Percentiles rank a stretch among this genome's conserved stretches.
These are phyloP conservation scores for Drosophila kanapiae DNA, from an alignment of 1,140 invertebrate species.

Conservation along the genomic window DNA sequence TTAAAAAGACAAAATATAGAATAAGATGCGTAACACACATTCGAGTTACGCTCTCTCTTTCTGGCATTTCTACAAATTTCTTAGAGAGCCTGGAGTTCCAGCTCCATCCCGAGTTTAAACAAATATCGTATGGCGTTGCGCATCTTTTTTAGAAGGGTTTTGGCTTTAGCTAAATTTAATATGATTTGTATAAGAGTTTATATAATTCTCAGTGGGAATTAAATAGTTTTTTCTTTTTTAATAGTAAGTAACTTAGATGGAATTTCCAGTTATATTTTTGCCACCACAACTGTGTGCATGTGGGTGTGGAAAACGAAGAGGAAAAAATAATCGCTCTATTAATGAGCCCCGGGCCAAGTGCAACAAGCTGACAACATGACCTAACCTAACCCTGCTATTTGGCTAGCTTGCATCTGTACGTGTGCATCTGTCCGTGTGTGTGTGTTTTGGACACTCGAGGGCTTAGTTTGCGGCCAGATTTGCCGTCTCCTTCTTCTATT, in stretches of 20 bases:
- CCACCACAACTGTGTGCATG: slow-evolving; percentile 18
- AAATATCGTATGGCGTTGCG: neutral
- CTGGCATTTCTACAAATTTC: neutral
- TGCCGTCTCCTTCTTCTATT: neutral
- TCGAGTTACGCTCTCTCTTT: too few relatives aligned
- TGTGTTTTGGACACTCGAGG: slow-evolving; percentile 29
- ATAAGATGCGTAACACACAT: neutral
- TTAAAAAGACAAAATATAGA: neutral
- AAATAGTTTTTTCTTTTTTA: too few relatives aligned
- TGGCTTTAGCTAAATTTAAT: neutral
- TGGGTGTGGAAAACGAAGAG: slow-evolving; percentile 35
- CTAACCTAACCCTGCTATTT: slow-evolving; percentile 62
- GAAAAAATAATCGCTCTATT: slow-evolving; percentile 80
- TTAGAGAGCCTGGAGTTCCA: neutral
- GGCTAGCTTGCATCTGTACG: slow-evolving; percentile 9
- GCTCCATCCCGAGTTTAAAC: too few relatives aligned
- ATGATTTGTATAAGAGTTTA: too few relatives aligned
- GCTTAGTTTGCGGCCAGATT: slow-evolving; percentile 36
- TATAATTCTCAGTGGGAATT: too few relatives aligned
- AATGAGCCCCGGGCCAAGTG: slow-evolving; percentile 83
- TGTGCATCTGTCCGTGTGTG: slow-evolving; percentile 7
- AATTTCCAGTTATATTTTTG: neutral
- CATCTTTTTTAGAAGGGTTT: neutral
- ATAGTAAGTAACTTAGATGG: too few relatives aligned
- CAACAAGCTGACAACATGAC: slow-evolving; percentile 82